Percentiles rank a stretch among this genome's conserved stretches.
phyloP scores from a whole-genome alignment of 2,797 vertebrate species.

The Falco rusticolus region DNA sequence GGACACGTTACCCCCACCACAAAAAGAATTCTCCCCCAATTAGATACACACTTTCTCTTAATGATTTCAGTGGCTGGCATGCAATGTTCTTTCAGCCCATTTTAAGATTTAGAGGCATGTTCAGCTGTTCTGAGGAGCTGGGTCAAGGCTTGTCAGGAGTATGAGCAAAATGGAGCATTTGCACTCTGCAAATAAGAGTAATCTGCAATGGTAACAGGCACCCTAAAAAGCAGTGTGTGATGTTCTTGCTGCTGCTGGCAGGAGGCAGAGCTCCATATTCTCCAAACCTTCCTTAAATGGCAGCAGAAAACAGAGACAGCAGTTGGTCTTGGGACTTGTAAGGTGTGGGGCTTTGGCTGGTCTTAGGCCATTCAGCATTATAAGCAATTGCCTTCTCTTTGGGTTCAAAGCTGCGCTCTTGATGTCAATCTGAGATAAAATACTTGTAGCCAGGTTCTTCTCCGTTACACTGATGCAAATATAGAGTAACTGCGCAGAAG shows the following conservation, averaged over 20 bases:
- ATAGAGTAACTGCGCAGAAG: not conserved
- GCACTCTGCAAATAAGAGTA: not conserved
- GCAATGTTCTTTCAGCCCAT: not conserved
- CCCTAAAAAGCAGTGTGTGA: not conserved
- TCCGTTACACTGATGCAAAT: not conserved
- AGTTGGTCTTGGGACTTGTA: not conserved
- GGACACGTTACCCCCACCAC: not conserved
- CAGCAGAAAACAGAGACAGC: not conserved
- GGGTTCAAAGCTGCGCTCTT: not conserved
- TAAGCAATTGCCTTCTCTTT: not conserved
- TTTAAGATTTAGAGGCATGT: not conserved
- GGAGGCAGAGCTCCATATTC: not conserved
- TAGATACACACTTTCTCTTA: not conserved
- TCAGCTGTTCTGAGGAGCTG: not conserved
- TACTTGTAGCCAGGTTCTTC: not conserved
- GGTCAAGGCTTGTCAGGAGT: not conserved
- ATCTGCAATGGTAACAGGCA: not conserved
- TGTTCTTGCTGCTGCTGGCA: not conserved
- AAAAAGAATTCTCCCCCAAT: not conserved
- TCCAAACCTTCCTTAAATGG: not conserved
- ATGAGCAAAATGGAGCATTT: not conserved
- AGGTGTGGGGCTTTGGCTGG: not conserved
- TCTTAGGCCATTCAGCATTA: not conserved
- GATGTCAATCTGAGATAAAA: not conserved
- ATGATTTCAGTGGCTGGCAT: not conserved